Conservation (phyloP, 37 sponge, comb jelly and placozoan species). For the Cliona cf. orientalis region DNA sequence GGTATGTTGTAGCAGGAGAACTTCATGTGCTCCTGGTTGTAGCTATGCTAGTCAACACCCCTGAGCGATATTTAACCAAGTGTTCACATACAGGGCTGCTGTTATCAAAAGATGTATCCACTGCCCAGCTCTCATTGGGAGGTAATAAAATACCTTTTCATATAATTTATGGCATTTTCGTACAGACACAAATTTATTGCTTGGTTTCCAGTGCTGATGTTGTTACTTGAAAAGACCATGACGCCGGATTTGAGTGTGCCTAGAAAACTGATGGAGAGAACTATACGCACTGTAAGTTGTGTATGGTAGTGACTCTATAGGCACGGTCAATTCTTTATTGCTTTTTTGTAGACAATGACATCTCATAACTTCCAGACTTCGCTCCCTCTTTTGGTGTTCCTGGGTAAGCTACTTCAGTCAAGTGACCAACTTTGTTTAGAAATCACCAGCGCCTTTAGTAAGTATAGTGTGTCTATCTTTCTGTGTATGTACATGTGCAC, state of each 20-base stretch:
- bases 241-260: too few relatives aligned
- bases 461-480: background rate
- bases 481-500: background rate
- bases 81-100: background rate
- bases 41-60: background rate
- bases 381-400: slow-evolving; percentile 46
- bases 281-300: background rate
- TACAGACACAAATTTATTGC: too few relatives aligned
- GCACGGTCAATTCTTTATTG: background rate
- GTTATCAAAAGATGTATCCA: background rate
- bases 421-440: slow-evolving; percentile 12
- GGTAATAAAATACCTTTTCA: too few relatives aligned
- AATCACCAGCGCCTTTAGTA: slow-evolving; percentile 33
- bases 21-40: too few relatives aligned
- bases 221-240: slow-evolving; percentile 10
- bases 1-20: slow-evolving; percentile 22
- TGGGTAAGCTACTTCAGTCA: slow-evolving; percentile 52
- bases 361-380: slow-evolving; percentile 35
- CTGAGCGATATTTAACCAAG: background rate
- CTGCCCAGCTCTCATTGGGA: background rate
- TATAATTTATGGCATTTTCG: too few relatives aligned
- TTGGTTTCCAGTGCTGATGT: background rate
- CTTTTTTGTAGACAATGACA: slow-evolving; percentile 33
- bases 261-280: too few relatives aligned
- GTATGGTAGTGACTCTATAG: too few relatives aligned